These are phyloP conservation scores for Strongylocentrotus purpuratus DNA, from an alignment of 35 echinoderm and acorn worm species.

Conservation along the genomic window DNA sequence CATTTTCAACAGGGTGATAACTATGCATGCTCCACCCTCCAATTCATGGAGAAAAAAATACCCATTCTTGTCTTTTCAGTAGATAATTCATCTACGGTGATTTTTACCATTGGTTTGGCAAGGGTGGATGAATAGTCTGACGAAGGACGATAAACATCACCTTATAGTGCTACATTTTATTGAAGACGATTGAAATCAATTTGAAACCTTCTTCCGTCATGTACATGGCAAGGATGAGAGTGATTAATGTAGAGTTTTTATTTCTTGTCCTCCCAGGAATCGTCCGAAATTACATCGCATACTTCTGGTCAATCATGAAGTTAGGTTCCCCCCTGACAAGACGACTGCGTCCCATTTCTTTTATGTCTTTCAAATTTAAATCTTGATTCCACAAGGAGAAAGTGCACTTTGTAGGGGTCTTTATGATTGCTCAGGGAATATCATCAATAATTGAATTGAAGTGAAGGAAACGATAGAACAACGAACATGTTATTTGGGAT, in stretches of 20 bases:
- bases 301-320: neutral
- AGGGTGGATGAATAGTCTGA: neutral
- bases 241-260: neutral
- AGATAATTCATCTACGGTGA: neutral
- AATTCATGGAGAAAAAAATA: neutral
- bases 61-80: neutral
- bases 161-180: neutral
- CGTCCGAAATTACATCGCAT: neutral
- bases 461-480: neutral
- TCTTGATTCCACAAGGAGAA: neutral
- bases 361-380: neutral
- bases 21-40: neutral
- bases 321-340: neutral
- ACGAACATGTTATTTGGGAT: neutral
- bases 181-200: neutral
- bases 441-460: neutral
- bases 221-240: neutral
- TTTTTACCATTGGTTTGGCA: neutral
- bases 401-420: neutral
- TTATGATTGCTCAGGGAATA: neutral
- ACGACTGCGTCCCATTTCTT: neutral
- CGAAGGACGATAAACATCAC: neutral
- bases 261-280: neutral
- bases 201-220: neutral
- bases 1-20: neutral